Evolutionary conservation across 2,113 vertebrate genomes (phyloP).

Genomic region (Myiozetetes cayanensis): DNA sequence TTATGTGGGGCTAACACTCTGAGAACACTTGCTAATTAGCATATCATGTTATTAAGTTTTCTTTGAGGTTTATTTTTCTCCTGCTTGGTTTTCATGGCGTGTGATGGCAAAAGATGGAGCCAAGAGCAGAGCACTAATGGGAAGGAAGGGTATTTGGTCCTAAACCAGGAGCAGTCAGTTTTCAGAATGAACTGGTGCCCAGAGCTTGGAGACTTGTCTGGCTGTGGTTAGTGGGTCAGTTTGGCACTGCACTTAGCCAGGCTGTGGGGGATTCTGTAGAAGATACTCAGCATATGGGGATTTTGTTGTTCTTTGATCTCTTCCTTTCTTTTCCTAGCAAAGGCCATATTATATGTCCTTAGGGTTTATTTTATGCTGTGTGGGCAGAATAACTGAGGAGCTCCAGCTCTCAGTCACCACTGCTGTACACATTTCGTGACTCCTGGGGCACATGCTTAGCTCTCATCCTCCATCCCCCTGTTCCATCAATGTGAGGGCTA

Average conservation of each 20-base stretch:
- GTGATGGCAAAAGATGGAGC: background rate
- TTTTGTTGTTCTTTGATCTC: background rate
- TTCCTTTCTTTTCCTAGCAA: background rate
- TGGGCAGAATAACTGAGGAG: background rate
- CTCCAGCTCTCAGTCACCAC: background rate
- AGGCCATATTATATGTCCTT: background rate
- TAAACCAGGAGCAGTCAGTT: background rate
- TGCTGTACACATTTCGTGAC: background rate
- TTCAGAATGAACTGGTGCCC: background rate
- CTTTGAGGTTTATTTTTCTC: background rate
- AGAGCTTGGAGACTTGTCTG: background rate
- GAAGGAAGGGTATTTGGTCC: background rate
- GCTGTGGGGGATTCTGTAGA: background rate
- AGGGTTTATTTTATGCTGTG: background rate
- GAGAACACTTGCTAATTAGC: slow-evolving; percentile 11
- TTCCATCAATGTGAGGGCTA: background rate
- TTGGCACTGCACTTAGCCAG: background rate
- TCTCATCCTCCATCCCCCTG: background rate
- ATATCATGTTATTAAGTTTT: background rate
- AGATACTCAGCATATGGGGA: background rate
- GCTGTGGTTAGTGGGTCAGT: background rate
- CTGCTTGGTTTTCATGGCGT: background rate
- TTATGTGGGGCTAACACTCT: background rate
- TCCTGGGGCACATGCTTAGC: background rate
- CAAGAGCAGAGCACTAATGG: background rate